A percentile compares a stretch with the other conserved stretches of the same genome.
These are phyloP conservation scores for Teleiodes luculella DNA, from an alignment of 2,888 invertebrate genomes.

Conservation along the genomic window DNA sequence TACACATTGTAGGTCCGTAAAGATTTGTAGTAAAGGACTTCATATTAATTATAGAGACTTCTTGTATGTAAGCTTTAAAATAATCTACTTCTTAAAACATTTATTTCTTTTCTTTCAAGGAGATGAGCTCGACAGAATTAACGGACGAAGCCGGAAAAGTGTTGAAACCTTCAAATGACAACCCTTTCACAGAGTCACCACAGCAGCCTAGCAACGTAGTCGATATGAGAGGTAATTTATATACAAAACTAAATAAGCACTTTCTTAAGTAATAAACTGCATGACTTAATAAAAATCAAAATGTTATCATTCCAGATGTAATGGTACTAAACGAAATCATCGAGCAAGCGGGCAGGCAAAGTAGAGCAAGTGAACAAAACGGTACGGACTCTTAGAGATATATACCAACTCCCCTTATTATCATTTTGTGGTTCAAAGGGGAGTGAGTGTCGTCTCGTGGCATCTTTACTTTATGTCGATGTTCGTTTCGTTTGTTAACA, in stretches of 20 bases:
- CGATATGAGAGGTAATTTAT: conserved; percentile 91
- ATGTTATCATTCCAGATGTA: conserved; percentile 84
- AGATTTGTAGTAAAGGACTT: no score
- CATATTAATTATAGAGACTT: no score
- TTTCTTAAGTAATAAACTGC: neutral
- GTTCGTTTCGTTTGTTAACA: conserved; percentile 37
- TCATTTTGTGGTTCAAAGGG: conserved; percentile 13
- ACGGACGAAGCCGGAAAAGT: conserved; percentile 89
- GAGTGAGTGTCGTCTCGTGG: conserved; percentile 21
- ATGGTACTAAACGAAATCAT: conserved; percentile 98
- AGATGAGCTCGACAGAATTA: conserved; percentile 86
- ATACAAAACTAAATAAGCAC: neutral
- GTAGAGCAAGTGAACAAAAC: conserved; percentile 91
- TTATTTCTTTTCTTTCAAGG: conserved; percentile 69
- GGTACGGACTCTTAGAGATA: conserved; percentile 78
- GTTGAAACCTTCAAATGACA: conserved; percentile 87
- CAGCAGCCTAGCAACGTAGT: conserved; percentile 94
- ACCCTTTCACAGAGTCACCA: conserved; percentile 93
- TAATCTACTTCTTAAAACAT: no score
- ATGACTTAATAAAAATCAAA: conserved; percentile 1
- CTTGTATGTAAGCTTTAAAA: no score
- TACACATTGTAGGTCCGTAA: no score
- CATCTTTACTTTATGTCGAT: conserved; percentile 31
- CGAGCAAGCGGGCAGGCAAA: conserved; percentile 95
- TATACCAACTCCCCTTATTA: conserved; percentile 18